Evolutionary conservation across 2,797 vertebrate genomes (phyloP), one percentile per base, ranked within the genome.

Genomic region (Antennarius maculatus): DNA sequence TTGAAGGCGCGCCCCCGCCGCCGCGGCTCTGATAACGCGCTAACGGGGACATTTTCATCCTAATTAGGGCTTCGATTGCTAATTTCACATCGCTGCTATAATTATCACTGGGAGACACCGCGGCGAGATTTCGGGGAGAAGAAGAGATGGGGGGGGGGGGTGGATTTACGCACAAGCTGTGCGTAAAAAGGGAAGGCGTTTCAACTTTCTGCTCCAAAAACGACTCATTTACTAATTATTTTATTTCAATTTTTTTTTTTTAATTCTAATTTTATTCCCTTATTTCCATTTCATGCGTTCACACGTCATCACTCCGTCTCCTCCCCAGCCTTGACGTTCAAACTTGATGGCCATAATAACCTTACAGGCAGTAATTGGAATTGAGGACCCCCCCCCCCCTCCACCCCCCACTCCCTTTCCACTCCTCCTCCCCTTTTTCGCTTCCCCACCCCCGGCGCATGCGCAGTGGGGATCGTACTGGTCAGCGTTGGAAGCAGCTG

Each of bases 41-140:
- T 97, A 97, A 96, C 95, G 95, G 96, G 96, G 95, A 95, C 95
- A 94, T 95, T 96, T 95, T 95, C 93, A 92, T 91, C 95, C 94
- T 96, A 97, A 97, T 97, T 97, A 97, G 95, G 92, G 94, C 93
- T 95, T 92, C 96, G 94, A 95, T 95, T 93, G 95, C 94, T 96
- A 96, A 96, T 96, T 96, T 94, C 94, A 94, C 93, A 94, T 94
- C 89, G 93, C 93, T 92, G 95, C 94, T 96, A 95, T 96, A 96
- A 96, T 97, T 97, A 96, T 95, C 94, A 94, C 94, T 91, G 92
- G 94, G 82, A 93, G 94, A 75, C 27, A 48, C 60, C 3, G 39
- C n/a, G n/a, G 63, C 50, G 54, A 74, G 37, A 66, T 70, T 66
- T 65, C 51, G 43, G 58, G 67, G 67, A 47, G 49, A 72, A 41